Conservation (phyloP, 1,140 invertebrate species). For the Lycorma delicatula region DNA sequence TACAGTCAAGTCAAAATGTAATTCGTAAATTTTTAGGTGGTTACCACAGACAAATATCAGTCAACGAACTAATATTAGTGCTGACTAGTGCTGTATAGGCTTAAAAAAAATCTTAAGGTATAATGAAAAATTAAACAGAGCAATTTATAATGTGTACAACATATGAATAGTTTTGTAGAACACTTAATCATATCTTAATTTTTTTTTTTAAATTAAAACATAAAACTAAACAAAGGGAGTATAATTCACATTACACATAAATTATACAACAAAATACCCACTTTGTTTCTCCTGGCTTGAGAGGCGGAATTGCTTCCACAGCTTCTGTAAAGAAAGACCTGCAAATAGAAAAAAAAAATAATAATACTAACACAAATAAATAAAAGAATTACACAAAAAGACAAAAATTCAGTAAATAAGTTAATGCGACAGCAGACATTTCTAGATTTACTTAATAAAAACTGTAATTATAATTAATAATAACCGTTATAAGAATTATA, state of each 20-base stretch:
- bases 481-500: not conserved
- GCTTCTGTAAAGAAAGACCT: slow-evolving; percentile 52
- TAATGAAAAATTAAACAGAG: not conserved
- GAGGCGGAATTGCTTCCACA: slow-evolving; percentile 46
- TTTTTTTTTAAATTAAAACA: not conserved
- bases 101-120: not conserved
- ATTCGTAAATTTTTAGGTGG: too few species aligned
- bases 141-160: not conserved
- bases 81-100: too few species aligned
- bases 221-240: not conserved
- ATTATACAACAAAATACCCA: slow-evolving; percentile 27
- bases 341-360: slow-evolving; percentile 26
- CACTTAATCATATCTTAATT: not conserved
- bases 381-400: slow-evolving; percentile 10
- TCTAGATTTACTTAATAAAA: slow-evolving; percentile 3
- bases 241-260: not conserved
- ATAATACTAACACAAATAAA: slow-evolving; percentile 9
- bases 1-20: too few species aligned
- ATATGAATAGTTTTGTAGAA: not conserved
- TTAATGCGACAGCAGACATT: not conserved
- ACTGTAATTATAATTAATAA: slow-evolving; percentile 4
- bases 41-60: too few species aligned
- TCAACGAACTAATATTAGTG: too few species aligned
- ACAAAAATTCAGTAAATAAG: slow-evolving; percentile 2
- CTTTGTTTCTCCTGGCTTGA: slow-evolving; percentile 40